Evolutionary conservation across 2,797 vertebrate genomes (phyloP).

Genomic region (Rhynchonycteris naso): DNA sequence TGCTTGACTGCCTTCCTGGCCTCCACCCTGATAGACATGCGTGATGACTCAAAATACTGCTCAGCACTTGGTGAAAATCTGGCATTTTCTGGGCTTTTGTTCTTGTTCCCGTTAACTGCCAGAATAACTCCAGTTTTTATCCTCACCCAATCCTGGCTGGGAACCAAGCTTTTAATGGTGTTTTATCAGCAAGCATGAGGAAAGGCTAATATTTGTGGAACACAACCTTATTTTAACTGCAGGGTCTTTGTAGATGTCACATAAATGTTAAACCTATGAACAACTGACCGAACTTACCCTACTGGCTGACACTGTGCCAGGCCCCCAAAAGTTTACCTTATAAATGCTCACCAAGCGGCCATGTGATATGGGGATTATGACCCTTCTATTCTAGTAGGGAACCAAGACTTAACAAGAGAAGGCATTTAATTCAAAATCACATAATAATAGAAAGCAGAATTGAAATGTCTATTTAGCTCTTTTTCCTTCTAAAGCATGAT

Average conservation of each 20-base stretch:
- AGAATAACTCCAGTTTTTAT: conserved; percentile 16
- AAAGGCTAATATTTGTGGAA: conserved; percentile 1
- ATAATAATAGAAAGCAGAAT: not conserved
- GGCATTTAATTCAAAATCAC: conserved; percentile 10
- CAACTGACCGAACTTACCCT: not conserved
- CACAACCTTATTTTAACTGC: not conserved
- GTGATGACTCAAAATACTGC: fast-evolving
- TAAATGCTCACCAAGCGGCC: conserved; percentile 13
- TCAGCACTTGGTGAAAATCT: conserved; percentile 27
- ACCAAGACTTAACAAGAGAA: not conserved
- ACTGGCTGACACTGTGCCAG: not conserved
- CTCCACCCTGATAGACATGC: conserved; percentile 58
- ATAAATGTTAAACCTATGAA: not conserved
- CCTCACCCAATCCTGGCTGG: not conserved
- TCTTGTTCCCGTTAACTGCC: not conserved
- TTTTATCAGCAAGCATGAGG: not conserved
- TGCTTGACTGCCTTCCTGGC: conserved; percentile 13
- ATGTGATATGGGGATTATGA: not conserved
- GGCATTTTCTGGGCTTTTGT: conserved; percentile 59
- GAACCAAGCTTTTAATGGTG: not conserved
- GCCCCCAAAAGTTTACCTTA: not conserved
- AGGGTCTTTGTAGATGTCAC: not conserved
- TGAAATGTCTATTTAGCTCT: not conserved
- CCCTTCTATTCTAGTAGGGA: not conserved
- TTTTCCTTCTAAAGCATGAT: not conserved